Evolutionary conservation across 2,797 vertebrate genomes (phyloP), one percentile per base, ranked within the genome.

Genomic region (Ceyx erithaca): DNA sequence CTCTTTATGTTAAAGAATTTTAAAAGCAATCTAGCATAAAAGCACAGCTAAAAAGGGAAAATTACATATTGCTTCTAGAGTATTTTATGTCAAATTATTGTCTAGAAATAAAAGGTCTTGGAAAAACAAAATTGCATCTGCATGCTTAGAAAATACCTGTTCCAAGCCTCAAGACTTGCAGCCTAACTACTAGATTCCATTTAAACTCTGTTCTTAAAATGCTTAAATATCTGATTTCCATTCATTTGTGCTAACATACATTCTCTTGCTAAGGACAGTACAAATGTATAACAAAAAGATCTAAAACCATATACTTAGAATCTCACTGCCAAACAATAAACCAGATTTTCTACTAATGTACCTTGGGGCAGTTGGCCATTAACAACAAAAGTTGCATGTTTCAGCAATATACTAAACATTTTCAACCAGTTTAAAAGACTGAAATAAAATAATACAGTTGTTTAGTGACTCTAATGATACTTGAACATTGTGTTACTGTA

Each of bases 341-440:
- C 3, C 21, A 63, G 14, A 20, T 45, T 69, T 75, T 49, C 28
- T 31, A 55, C 11, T 66, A n/a, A 23, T 3, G 3, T 12, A 20
- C 45, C 22, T 43, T 1, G 1, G 12, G 13, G 14, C 6, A 4
- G 8, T n/a, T 17, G 6, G 4, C 2, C 13, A 55, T 10, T 17
- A 41, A 19, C 31, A 82, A 41, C 6, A 35, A 10, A 59, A 58
- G 8, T 9, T 67, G 5, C 3, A 37, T 4, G 2, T 41, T 90
- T 57, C 49, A 52, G 7, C 33, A 68, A 57, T 19, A 23, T 4
- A 9, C 3, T 63, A 63, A n/a, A 1, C 1, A 80, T 80, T 80
- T 89, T 52, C 31, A 76, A 7, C 9, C 57, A 43, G 41, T 76
- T 21, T 35, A 69, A 17, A 40, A 19, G 16, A 37, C 4, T 37